Evolutionary conservation across 2,888 invertebrate genomes (phyloP), one percentile per base, ranked within the genome.

Genomic region (Trichogramma evanescens): DNA sequence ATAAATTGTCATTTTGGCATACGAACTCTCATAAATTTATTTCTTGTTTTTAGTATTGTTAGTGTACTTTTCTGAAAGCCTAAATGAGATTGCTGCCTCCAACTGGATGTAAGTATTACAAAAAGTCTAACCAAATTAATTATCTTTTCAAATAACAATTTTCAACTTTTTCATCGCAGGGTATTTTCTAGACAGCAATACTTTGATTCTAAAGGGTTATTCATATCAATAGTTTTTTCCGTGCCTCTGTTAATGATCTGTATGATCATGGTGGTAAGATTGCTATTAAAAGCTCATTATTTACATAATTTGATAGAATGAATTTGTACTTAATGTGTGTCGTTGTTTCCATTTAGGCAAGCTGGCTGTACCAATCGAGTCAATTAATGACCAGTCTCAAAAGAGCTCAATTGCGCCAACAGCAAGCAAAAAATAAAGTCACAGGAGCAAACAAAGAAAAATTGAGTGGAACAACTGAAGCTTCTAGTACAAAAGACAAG

Each of bases 181-280:
- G 80, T 87, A 61, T 94, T 95, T 78, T 91, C 95, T 0, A 85
- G 87, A 69, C 93, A 95, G 71, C 95, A 95, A 74, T 95, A 95
- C 78, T 95, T 95, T 77, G 95, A 95, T 78, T 91, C 91, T 71
- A 91, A 91, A 80, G 95, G 95, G 26, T 82, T 95, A 56, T 95
- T 95, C 76, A 94, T 95, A 82, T 95, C 95, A 0, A 85, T 93
- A 8, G 91, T 95, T 38, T 94, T 94, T 79, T 95, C 93, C n/a
- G 88, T 92, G 74, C 95, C 95, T 38, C 89, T 95, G 72, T 81
- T 95, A 61, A 82, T 95, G 56, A 95, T 94, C 79, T 95, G 94
- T 75, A 90, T 95, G 87, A 84, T 95, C 66, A 88, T 95, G 85
- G 91, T 95, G 84, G 94, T 95, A 83, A 89, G 92, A 87, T 72